Conservation (phyloP, 2,113 vertebrate species). For the Ranitomeya imitator region DNA sequence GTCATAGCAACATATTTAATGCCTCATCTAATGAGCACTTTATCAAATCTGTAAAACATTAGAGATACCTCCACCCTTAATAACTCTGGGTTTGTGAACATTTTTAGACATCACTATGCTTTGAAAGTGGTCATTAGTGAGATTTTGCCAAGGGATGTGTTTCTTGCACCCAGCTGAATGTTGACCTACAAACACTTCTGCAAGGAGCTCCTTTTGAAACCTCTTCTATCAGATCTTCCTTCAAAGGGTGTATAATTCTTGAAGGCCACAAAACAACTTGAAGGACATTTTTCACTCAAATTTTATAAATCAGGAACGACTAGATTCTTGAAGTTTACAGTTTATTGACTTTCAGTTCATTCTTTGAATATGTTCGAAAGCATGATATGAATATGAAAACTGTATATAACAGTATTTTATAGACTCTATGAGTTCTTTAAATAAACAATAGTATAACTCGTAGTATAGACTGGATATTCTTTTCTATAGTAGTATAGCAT, state of each 20-base stretch:
- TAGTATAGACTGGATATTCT: background rate
- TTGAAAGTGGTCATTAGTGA: conserved; percentile 50
- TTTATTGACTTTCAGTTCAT: conserved; percentile 35
- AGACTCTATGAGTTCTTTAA: background rate
- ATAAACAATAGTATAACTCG: background rate
- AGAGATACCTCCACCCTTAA: conserved; percentile 2
- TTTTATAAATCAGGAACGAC: background rate
- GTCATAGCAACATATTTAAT: background rate
- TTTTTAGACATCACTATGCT: conserved; percentile 23
- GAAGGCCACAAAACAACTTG: conserved; percentile 37
- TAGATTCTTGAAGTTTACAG: background rate
- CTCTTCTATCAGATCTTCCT: conserved; percentile 37
- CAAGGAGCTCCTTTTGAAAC: conserved; percentile 33
- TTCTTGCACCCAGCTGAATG: conserved; percentile 21
- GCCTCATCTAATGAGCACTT: conserved; percentile 28
- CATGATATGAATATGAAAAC: background rate
- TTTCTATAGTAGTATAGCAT: background rate
- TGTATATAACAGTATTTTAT: background rate
- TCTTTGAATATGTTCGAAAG: background rate
- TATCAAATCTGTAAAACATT: conserved; percentile 13
- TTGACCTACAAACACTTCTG: conserved; percentile 39
- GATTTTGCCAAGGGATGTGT: conserved; percentile 41
- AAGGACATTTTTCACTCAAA: conserved; percentile 31
- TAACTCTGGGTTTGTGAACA: conserved; percentile 8
- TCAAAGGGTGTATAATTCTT: conserved; percentile 25